Evolutionary conservation across 2,797 vertebrate genomes (phyloP).

Genomic region (Oophaga sylvatica): DNA sequence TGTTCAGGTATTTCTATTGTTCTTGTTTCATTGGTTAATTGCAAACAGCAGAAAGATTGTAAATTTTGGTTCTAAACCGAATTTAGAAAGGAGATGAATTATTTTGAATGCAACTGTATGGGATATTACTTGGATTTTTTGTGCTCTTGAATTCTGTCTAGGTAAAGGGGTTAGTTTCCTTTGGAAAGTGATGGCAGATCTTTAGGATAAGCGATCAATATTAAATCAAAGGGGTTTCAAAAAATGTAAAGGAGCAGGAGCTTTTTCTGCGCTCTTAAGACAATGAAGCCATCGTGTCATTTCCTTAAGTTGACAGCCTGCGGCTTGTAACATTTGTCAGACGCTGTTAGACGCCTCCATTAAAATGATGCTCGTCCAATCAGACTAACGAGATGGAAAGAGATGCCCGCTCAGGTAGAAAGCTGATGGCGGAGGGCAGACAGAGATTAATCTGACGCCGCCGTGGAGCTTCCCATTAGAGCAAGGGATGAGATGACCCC

Average conservation of each 20-base stretch:
- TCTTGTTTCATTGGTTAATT: too few species aligned
- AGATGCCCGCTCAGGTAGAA: conserved; percentile 11
- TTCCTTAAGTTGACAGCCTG: not conserved
- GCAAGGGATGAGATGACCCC: conserved; percentile 66
- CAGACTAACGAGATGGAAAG: conserved; percentile 15
- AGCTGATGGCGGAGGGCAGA: conserved; percentile 9
- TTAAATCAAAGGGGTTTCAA: not conserved
- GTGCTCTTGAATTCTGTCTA: too few species aligned
- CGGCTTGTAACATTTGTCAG: not conserved
- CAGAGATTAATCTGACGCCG: conserved; percentile 22
- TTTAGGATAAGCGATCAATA: too few species aligned
- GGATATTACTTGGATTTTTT: too few species aligned
- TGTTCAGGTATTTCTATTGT: too few species aligned
- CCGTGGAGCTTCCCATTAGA: conserved; percentile 47
- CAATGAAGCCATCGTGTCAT: not conserved
- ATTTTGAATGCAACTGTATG: too few species aligned
- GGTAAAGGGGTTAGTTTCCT: too few species aligned
- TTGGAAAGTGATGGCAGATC: too few species aligned
- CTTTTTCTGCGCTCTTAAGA: not conserved
- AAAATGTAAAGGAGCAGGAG: not conserved
- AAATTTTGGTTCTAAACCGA: too few species aligned
- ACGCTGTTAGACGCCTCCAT: not conserved
- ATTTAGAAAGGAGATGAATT: too few species aligned
- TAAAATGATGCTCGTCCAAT: conserved; percentile 22
- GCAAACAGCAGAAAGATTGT: too few species aligned